These are phyloP conservation scores for Sinosuthora webbiana DNA, from an alignment of 2,113 vertebrate genomes.

Conservation along the genomic window DNA sequence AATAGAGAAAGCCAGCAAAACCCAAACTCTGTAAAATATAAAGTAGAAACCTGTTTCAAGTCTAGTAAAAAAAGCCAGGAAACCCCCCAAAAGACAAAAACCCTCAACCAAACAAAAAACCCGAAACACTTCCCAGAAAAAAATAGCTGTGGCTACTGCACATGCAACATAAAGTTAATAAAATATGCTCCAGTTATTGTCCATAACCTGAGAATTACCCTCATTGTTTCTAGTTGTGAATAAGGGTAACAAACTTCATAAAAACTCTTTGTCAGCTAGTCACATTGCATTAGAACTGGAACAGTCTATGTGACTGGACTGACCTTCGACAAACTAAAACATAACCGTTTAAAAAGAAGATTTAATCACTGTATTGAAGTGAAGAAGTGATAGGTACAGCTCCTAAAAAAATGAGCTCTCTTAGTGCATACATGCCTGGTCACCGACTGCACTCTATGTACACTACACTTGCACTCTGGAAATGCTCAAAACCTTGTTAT, in stretches of 20 bases:
- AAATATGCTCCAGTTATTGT: neutral
- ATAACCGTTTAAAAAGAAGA: neutral
- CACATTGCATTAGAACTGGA: neutral
- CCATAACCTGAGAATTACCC: neutral
- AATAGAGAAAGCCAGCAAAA: neutral
- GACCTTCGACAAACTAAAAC: neutral
- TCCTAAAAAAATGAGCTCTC: neutral
- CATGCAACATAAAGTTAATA: neutral
- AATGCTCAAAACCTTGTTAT: neutral
- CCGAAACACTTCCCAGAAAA: neutral
- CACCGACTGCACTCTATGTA: neutral
- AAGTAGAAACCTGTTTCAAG: neutral
- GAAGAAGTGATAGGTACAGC: neutral
- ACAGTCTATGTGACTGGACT: neutral
- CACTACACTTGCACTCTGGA: neutral
- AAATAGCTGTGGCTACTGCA: neutral
- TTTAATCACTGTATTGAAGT: neutral
- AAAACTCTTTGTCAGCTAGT: neutral
- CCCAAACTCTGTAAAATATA: neutral
- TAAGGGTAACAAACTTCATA: neutral
- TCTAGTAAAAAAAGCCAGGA: neutral
- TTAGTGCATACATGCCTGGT: neutral
- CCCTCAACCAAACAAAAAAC: accelerated
- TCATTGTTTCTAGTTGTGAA: neutral
- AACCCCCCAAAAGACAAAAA: accelerated